Conservation (phyloP, 1,140 invertebrate species). For the Brachionus plicatilis region DNA sequence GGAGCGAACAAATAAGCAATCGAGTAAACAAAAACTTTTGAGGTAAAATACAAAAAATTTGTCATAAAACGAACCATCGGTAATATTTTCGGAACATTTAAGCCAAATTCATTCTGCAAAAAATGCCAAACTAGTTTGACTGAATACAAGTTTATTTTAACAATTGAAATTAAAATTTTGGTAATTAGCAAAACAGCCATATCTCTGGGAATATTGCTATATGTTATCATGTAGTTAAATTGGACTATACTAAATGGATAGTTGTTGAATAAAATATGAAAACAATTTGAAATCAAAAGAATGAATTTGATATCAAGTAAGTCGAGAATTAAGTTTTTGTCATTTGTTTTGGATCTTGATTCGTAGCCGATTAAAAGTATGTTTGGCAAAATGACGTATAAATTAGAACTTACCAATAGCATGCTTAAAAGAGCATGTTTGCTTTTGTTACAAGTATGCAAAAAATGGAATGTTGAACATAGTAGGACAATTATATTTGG, state of each 20-base stretch:
- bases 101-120: background rate
- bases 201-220: background rate
- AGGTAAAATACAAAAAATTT: background rate
- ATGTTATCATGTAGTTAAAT: background rate
- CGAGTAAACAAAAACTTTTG: background rate
- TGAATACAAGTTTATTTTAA: background rate
- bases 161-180: background rate
- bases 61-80: background rate
- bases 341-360: background rate
- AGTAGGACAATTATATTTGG: background rate
- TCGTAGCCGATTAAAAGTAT: background rate
- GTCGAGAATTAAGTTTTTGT: background rate
- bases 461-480: background rate
- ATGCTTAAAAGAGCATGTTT: background rate
- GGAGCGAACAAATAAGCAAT: background rate
- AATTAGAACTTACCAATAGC: background rate
- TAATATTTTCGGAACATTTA: background rate
- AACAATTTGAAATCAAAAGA: background rate
- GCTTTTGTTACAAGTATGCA: background rate
- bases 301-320: background rate
- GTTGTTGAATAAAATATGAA: constrained; percentile 1
- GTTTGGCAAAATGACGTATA: background rate
- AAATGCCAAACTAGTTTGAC: background rate
- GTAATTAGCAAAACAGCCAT: background rate
- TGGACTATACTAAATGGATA: constrained; percentile 7